A percentile compares a stretch with the other conserved stretches of the same genome.
These are phyloP conservation scores for Monarcha castaneiventris DNA, from an alignment of 2,113 vertebrate species.

Conservation along the genomic window DNA sequence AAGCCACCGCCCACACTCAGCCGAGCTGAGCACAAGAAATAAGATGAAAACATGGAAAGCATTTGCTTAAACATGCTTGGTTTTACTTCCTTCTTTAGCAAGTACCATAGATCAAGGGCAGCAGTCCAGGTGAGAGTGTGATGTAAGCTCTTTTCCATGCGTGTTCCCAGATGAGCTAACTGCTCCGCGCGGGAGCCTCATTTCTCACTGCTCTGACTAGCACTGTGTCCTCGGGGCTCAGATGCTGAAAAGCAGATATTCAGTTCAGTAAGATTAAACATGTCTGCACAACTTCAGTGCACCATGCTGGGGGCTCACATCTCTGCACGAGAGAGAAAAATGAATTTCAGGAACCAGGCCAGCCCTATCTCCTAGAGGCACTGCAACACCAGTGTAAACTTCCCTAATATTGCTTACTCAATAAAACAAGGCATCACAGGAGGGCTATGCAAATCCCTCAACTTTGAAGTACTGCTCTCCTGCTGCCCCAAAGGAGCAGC, in stretches of 20 bases:
- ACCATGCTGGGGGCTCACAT: constrained; percentile 14
- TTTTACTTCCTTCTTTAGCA: constrained; percentile 46
- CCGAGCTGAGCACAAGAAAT: neutral
- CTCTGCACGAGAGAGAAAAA: neutral
- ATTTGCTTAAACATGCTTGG: constrained; percentile 29
- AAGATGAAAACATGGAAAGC: constrained; percentile 47
- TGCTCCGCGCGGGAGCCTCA: neutral
- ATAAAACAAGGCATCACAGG: neutral
- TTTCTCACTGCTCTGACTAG: constrained; percentile 29
- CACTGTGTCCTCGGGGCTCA: neutral
- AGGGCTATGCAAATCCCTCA: constrained; percentile 9
- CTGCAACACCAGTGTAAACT: neutral
- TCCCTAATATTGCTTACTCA: neutral
- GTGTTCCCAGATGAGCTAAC: constrained; percentile 6
- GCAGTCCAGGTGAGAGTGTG: constrained; percentile 49
- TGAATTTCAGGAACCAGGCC: neutral
- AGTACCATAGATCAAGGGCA: constrained; percentile 26
- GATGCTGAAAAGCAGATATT: constrained; percentile 5
- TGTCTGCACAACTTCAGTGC: neutral
- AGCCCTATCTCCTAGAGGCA: neutral
- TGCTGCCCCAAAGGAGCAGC: neutral
- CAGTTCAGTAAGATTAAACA: neutral
- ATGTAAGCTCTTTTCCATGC: constrained; percentile 37
- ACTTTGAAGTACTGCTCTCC: neutral
- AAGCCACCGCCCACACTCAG: neutral